These are phyloP conservation scores for Crossaster papposus DNA, from an alignment of 53 echinoderm and acorn worm species.

Conservation along the genomic window DNA sequence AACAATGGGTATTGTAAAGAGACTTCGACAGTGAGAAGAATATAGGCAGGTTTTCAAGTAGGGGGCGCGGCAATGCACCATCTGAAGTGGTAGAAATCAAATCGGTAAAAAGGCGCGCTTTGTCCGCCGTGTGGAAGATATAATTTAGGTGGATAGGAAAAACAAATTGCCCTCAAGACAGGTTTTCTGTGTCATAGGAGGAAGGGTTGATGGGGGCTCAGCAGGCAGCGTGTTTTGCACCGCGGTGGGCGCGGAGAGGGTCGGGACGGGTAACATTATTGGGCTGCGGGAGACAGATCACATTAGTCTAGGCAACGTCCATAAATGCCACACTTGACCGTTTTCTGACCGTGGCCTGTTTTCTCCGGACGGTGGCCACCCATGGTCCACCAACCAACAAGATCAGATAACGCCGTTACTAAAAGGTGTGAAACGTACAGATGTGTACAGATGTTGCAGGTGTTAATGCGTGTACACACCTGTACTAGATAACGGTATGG, in stretches of 20 bases:
- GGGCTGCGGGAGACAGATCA: not conserved
- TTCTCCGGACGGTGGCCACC: too few species aligned
- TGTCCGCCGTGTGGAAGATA: not conserved
- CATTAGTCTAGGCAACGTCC: too few species aligned
- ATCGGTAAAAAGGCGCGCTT: not conserved
- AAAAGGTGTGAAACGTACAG: slow-evolving; percentile 6
- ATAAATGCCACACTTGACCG: not conserved
- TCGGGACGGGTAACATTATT: not conserved
- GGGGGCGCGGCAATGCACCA: not conserved
- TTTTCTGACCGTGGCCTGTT: not conserved
- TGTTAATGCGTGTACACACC: slow-evolving; percentile 16
- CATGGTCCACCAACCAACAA: slow-evolving; percentile 1
- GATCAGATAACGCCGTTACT: slow-evolving; percentile 35
- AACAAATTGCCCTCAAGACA: not conserved
- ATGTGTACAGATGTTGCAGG: not conserved
- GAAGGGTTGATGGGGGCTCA: not conserved
- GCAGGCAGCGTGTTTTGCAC: not conserved
- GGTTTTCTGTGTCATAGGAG: not conserved
- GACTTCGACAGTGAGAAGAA: not conserved
- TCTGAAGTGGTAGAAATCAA: not conserved
- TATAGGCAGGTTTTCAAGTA: not conserved
- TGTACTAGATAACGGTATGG: not conserved
- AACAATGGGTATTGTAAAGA: not conserved
- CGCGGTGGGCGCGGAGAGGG: slow-evolving; percentile 7
- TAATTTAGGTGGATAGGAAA: not conserved